Conservation (phyloP, 1,140 invertebrate genomes). For the Lasioglossum albipes region DNA sequence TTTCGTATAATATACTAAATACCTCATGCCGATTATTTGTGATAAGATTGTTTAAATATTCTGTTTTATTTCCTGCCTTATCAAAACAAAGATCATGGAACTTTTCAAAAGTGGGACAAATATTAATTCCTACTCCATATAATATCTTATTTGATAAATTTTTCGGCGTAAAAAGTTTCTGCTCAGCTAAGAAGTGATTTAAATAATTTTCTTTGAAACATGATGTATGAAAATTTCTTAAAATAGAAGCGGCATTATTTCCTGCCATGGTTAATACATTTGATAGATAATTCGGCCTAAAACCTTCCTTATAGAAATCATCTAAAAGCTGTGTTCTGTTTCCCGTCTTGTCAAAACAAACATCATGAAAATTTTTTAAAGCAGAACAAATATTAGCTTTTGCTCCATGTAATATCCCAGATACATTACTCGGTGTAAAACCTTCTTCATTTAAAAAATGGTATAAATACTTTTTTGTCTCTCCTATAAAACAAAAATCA, state of each 20-base stretch:
- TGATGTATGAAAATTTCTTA: not conserved
- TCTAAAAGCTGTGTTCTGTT: constrained; percentile 11
- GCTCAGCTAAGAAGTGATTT: not conserved
- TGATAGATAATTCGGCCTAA: not conserved
- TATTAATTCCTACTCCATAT: too few species aligned
- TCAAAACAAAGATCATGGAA: too few species aligned
- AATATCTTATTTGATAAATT: too few species aligned
- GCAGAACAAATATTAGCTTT: too few species aligned
- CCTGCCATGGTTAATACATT: constrained; percentile 10
- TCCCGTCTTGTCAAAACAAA: constrained; percentile 2
- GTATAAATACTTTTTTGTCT: constrained; percentile 1
- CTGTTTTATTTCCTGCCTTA: too few species aligned
- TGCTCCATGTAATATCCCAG: too few species aligned
- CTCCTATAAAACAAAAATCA: constrained; percentile 6
- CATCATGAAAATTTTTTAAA: not conserved
- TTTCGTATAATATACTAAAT: too few species aligned
- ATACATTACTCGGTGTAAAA: too few species aligned
- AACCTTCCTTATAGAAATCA: constrained; percentile 10
- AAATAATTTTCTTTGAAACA: constrained; percentile 16
- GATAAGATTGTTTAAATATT: too few species aligned
- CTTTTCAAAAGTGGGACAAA: too few species aligned
- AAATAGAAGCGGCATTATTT: not conserved
- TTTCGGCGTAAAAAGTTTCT: not conserved
- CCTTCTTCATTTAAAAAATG: constrained; percentile 13
- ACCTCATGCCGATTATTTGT: too few species aligned